Conservation (phyloP, 2,888 invertebrate species). For the Philhelius pedissequus region DNA sequence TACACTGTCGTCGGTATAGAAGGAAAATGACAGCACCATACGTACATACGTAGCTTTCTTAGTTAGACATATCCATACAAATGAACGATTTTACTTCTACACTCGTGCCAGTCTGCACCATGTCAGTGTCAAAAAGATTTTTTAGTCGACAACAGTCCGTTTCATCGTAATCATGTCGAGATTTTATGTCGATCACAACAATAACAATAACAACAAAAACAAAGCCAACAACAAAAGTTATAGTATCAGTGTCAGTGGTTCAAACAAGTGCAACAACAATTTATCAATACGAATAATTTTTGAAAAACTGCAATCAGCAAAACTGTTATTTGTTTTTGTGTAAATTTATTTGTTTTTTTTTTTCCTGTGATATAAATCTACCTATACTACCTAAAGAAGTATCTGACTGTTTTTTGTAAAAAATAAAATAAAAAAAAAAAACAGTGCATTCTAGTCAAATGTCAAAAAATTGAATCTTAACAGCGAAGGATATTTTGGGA, state of each 20-base stretch:
- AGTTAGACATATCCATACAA: constrained; percentile 28
- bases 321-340: background rate
- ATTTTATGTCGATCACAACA: constrained; percentile 66
- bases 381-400: too few species aligned
- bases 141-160: constrained; percentile 78
- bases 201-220: constrained; percentile 58
- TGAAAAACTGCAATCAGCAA: background rate
- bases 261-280: constrained; percentile 29
- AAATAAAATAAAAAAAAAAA: background rate
- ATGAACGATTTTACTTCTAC: constrained; percentile 6
- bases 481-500: constrained; percentile 13
- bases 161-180: constrained; percentile 77
- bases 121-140: constrained; percentile 79
- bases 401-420: background rate
- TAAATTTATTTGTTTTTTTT: background rate
- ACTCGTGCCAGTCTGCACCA: constrained; percentile 72
- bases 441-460: constrained; percentile 62
- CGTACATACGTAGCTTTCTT: constrained; percentile 23
- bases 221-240: constrained; percentile 42
- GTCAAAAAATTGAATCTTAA: background rate
- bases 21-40: constrained; percentile 46
- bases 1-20: constrained; percentile 6
- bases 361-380: constrained; percentile 26
- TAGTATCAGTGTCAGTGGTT: constrained; percentile 54
- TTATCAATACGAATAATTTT: constrained; percentile 33